A percentile compares a stretch with the other conserved stretches of the same genome.
Conservation (phyloP, 2,797 vertebrate species). For the Avahi laniger region DNA sequence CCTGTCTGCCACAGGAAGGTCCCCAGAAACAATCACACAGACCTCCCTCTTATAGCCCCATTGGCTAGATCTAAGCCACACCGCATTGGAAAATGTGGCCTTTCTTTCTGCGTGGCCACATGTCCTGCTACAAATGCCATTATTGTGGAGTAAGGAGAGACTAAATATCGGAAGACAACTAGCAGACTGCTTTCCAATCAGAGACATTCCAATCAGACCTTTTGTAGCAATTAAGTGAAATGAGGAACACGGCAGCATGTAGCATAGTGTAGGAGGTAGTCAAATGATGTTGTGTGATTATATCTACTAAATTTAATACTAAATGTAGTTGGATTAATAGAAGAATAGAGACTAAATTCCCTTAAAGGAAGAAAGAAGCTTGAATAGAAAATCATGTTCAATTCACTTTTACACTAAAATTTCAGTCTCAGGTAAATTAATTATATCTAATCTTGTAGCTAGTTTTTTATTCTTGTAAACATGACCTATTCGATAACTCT, state of each 20-base stretch:
- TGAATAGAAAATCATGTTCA: neutral
- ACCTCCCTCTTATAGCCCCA: neutral
- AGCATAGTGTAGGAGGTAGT: neutral
- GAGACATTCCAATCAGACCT: neutral
- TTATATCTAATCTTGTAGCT: neutral
- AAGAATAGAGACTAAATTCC: neutral
- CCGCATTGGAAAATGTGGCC: neutral
- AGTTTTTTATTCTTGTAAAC: neutral
- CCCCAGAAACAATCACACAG: neutral
- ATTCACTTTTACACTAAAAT: neutral
- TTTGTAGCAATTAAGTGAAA: neutral
- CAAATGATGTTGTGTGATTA: neutral
- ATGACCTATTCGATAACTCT: neutral
- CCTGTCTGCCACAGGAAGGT: neutral
- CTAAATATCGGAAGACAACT: neutral
- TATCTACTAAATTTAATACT: neutral
- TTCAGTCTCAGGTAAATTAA: neutral
- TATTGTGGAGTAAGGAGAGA: neutral
- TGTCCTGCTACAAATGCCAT: neutral
- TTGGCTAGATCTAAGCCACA: neutral
- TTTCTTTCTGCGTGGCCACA: neutral
- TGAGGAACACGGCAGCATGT: neutral
- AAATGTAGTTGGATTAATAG: neutral
- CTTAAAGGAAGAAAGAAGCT: neutral
- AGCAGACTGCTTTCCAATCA: neutral